Base-by-base conservation (phyloP, 2,113 vertebrate genomes). In the Riparia riparia region DNA sequence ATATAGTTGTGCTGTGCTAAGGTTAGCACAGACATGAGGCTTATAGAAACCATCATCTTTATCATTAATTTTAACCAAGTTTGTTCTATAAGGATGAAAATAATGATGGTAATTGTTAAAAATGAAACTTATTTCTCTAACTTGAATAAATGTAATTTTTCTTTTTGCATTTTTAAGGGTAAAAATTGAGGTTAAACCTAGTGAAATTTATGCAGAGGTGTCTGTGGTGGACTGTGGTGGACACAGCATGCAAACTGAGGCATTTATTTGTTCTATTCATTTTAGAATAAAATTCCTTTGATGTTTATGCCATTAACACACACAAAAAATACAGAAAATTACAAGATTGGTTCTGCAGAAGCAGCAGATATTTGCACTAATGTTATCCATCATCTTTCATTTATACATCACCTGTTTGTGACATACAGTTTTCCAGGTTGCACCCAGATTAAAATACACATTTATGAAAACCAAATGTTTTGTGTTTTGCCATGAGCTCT, bases 1-100 rank as follows among this genome's bases (percentile, higher is more conserved):
- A 65, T 16, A 49, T 12, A 45, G 8, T 18, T 79, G 28, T 37
- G n/a, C 28, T 56, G 7, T 32, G 8, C 42, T 60, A 89, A 79
- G 24, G 17, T 39, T 47, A 8, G 10, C 69, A 37, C 4, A 74
- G 42, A 64, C 2, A 21, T 0, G 2, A 71, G 8, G 9, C 0
- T 58, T 34, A 84, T 8, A 57, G 21, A 63, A 87, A 68, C 24
- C 18, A 42, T 26, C 2, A 41, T 4, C 21, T 68, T 78, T 68
- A 16, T 14, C 34, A 72, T 58, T 34, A 45, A 53, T 74, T 71
- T 68, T 58, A 66, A 12, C 3, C 25, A 49, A 25, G 15, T 76
- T 72, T 32, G 2, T 5, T 51, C 17, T 72, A 41, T 44, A 69
- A 53, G 20, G 7, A 45, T 64, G 32, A 85, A 80, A 71, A 84